Evolutionary conservation across 2,797 vertebrate species (phyloP).

Genomic region (Aphelocoma californica): DNA sequence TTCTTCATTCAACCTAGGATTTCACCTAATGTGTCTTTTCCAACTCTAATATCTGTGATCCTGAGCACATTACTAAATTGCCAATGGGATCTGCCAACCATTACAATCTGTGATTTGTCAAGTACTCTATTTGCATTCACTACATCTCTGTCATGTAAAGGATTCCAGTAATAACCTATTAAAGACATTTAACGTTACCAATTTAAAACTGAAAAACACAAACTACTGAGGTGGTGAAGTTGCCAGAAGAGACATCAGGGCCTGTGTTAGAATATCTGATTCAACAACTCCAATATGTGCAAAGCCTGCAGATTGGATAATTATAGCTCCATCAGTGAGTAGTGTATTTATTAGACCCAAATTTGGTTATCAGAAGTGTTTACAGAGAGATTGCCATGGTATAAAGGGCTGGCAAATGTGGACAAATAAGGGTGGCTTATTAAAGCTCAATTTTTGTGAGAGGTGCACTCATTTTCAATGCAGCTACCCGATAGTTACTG

Average conservation of each 20-base stretch:
- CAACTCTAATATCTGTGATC: slow-evolving; percentile 17
- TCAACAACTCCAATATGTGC: slow-evolving; percentile 48
- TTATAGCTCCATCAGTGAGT: slow-evolving; percentile 48
- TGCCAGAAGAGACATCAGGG: slow-evolving; percentile 59
- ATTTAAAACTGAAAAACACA: slow-evolving; percentile 65
- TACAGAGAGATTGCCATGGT: background rate
- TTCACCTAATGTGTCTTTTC: background rate
- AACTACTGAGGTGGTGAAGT: slow-evolving; percentile 54
- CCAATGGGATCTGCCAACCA: slow-evolving; percentile 46
- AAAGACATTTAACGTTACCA: slow-evolving; percentile 61
- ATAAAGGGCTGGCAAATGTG: background rate
- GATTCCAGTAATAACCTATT: slow-evolving; percentile 68
- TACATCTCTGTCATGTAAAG: slow-evolving; percentile 8
- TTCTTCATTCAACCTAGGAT: background rate
- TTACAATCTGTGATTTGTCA: slow-evolving; percentile 39
- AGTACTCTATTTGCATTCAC: slow-evolving; percentile 58
- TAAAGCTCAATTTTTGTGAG: background rate
- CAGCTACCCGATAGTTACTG: background rate
- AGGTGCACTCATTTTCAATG: background rate
- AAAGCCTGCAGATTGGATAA: slow-evolving; percentile 62
- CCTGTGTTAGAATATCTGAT: slow-evolving; percentile 46
- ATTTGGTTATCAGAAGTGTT: slow-evolving; percentile 35
- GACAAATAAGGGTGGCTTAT: slow-evolving; percentile 12
- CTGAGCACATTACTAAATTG: slow-evolving; percentile 1
- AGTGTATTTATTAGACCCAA: slow-evolving; percentile 52